Conservation (phyloP, 2,888 invertebrate species). For the Trissoscelio sp. region DNA sequence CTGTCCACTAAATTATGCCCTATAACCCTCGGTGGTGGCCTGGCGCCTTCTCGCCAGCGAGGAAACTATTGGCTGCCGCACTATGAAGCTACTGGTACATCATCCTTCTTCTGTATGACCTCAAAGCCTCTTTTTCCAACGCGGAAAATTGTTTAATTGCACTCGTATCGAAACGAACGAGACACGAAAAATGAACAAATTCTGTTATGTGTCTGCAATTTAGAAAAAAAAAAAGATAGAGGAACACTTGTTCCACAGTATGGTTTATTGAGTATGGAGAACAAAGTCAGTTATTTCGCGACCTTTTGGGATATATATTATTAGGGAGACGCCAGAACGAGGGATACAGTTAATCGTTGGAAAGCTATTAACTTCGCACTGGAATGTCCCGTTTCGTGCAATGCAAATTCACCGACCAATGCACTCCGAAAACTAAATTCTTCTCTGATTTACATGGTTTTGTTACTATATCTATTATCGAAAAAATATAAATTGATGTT, state of each 20-base stretch:
- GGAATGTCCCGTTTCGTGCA: conserved; percentile 82
- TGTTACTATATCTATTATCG: background rate
- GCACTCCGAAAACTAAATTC: conserved; percentile 32
- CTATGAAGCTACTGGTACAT: conserved; percentile 55
- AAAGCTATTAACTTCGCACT: conserved; percentile 82
- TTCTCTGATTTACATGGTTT: conserved; percentile 1
- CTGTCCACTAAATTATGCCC: conserved; percentile 86
- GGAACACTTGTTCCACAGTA: background rate
- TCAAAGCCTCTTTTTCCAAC: conserved; percentile 38
- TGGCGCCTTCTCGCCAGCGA: conserved; percentile 78
- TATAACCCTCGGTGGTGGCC: conserved; percentile 77
- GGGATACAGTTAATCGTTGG: conserved; percentile 82
- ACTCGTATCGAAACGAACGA: conserved; percentile 25
- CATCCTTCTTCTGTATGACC: conserved; percentile 61
- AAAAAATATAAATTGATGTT: too few species aligned
- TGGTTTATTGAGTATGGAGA: conserved; percentile 36
- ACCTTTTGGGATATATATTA: conserved; percentile 78
- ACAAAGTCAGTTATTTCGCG: conserved; percentile 78
- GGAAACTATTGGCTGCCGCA: conserved; percentile 80
- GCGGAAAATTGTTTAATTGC: conserved; percentile 52
- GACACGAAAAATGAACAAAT: conserved; percentile 1
- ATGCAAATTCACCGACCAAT: conserved; percentile 79
- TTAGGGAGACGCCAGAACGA: conserved; percentile 71
- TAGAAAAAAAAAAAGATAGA: background rate
- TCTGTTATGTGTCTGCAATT: conserved; percentile 10